These are phyloP conservation scores for Emydura subglobosa DNA, from an alignment of 2,113 vertebrate species.

Conservation along the genomic window DNA sequence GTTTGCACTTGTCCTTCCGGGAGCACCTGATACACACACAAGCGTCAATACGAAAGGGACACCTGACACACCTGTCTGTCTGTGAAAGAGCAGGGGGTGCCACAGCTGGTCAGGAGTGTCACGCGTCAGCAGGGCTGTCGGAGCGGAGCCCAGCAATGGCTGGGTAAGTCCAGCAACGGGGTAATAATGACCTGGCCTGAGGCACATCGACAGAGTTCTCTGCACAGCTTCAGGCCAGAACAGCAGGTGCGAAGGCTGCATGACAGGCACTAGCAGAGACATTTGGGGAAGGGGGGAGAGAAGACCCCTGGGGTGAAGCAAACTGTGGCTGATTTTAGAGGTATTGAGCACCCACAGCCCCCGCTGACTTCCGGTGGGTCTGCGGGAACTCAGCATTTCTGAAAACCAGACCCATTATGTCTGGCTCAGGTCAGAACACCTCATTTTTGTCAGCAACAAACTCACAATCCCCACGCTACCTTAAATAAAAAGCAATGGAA, in stretches of 20 bases:
- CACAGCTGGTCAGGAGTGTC: fast-evolving
- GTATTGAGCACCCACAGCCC: fast-evolving
- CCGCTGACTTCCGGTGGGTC: fast-evolving
- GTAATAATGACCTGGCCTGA: fast-evolving
- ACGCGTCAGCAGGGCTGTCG: background rate
- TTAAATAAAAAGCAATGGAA: fast-evolving
- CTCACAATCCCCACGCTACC: background rate
- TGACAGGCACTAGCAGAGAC: background rate
- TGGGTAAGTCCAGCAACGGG: background rate
- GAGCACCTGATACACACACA: constrained; percentile 86
- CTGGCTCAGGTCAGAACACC: background rate
- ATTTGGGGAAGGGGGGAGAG: background rate
- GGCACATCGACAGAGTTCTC: too few relatives aligned
- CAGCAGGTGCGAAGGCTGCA: background rate
- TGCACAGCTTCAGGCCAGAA: fast-evolving
- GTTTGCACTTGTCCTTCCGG: constrained; percentile 89
- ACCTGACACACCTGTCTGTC: fast-evolving
- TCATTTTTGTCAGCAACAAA: background rate
- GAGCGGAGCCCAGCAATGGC: background rate
- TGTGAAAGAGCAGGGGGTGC: background rate
- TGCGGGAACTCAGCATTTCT: background rate
- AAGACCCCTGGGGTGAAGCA: background rate
- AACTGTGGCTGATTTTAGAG: background rate
- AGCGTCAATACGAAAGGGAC: background rate
- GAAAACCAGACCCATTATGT: background rate